Percentiles rank a stretch among this genome's conserved stretches.
Conservation (phyloP, 2,113 vertebrate genomes). For the Lamprotornis superbus region DNA sequence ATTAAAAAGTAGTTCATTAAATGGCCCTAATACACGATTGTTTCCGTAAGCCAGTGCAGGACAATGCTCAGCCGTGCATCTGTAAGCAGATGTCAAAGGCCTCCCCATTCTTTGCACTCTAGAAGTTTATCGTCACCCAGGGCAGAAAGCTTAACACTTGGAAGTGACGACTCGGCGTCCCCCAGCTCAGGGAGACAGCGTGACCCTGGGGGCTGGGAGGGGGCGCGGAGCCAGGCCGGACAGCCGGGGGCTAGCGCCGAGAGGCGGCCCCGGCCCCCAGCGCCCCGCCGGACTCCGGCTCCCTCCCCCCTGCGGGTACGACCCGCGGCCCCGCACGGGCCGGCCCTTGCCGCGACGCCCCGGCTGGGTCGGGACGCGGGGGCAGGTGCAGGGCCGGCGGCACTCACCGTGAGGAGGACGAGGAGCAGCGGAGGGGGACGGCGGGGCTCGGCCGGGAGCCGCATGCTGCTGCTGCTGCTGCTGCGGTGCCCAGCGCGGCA, state of each 20-base stretch:
- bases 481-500: background rate
- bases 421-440: background rate
- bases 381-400: background rate
- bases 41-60: background rate
- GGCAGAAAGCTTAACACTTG: background rate
- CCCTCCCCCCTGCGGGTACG: background rate
- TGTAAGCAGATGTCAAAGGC: background rate
- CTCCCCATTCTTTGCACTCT: too few relatives aligned
- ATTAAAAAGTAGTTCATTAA: background rate
- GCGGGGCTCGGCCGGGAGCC: background rate
- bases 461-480: background rate
- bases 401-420: background rate
- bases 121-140: background rate
- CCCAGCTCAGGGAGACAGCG: rapidly evolving
- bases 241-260: background rate
- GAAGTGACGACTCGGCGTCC: slow-evolving; percentile 16
- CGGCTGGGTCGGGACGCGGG: background rate
- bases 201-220: rapidly evolving
- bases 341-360: background rate
- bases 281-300: background rate
- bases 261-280: background rate
- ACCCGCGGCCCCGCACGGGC: background rate
- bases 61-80: rapidly evolving
- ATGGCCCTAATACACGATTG: rapidly evolving
- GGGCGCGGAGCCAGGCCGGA: background rate